These are phyloP conservation scores for Callospermophilus lateralis DNA, from an alignment of 2,113 vertebrate genomes.

Conservation along the genomic window DNA sequence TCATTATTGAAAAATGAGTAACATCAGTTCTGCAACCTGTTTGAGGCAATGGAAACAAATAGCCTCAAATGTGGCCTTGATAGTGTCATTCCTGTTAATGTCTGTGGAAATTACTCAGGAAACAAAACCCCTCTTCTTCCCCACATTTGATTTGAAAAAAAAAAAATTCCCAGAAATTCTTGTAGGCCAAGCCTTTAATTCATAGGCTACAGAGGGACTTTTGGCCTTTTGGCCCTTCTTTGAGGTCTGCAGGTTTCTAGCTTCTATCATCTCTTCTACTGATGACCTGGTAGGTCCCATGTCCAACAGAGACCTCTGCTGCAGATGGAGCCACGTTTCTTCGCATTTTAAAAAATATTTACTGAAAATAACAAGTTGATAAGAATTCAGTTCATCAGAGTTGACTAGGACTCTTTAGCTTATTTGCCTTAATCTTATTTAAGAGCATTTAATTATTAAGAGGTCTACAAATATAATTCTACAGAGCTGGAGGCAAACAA, in stretches of 20 bases:
- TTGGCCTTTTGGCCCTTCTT: neutral
- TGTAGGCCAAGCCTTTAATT: neutral
- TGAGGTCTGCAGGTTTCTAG: neutral
- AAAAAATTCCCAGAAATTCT: neutral
- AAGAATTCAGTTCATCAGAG: neutral
- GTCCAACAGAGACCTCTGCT: neutral
- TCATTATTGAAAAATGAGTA: slow-evolving; percentile 4
- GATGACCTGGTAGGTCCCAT: neutral
- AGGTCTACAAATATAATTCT: neutral
- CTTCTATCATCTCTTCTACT: neutral
- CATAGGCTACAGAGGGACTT: too few relatives aligned
- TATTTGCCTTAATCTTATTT: neutral
- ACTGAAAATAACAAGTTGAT: neutral
- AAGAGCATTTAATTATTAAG: neutral
- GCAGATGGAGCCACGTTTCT: neutral
- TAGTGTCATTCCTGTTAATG: neutral
- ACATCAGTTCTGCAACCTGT: slow-evolving; percentile 44
- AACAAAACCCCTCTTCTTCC: neutral
- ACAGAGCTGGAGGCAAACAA: neutral
- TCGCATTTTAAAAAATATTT: neutral
- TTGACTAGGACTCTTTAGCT: neutral
- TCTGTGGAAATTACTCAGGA: slow-evolving; percentile 19
- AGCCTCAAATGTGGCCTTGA: neutral
- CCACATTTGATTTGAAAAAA: neutral
- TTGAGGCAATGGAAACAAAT: slow-evolving; percentile 48